Conservation (phyloP, 2,113 vertebrate genomes). For the Actinemys pallida region DNA sequence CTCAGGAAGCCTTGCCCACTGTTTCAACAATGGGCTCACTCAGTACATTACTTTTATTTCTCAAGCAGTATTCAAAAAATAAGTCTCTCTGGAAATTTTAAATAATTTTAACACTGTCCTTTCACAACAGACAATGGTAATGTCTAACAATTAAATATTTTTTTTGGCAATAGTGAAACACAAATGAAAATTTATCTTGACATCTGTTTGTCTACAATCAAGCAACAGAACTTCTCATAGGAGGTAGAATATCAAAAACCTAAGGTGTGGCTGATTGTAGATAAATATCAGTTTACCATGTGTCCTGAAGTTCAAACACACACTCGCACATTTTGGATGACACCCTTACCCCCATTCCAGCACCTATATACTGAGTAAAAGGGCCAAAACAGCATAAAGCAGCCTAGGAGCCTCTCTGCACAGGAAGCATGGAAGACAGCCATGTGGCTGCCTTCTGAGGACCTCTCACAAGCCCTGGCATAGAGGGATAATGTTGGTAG, state of each 20-base stretch:
- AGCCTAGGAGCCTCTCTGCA: not conserved
- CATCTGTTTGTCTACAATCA: not conserved
- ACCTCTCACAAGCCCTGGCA: not conserved
- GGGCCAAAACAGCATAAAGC: not conserved
- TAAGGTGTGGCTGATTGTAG: too few relatives aligned
- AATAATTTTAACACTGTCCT: not conserved
- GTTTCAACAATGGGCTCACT: not conserved
- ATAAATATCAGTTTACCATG: too few relatives aligned
- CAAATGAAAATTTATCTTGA: not conserved
- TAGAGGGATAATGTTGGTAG: not conserved
- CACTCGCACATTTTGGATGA: not conserved
- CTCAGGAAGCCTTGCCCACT: not conserved
- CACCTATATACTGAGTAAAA: not conserved
- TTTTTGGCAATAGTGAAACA: not conserved
- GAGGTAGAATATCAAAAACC: not conserved
- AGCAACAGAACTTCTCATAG: not conserved
- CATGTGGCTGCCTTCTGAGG: not conserved
- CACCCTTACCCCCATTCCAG: not conserved
- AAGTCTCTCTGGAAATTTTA: not conserved
- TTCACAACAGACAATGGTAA: not conserved
- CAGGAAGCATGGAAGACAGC: not conserved
- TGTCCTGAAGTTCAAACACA: too few relatives aligned
- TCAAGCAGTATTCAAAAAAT: not conserved
- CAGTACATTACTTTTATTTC: not conserved
- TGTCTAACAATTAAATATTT: not conserved